Evolutionary conservation across 2,797 vertebrate species (phyloP), one percentile per base, ranked within the genome.

Genomic region (Iguana delicatissima): DNA sequence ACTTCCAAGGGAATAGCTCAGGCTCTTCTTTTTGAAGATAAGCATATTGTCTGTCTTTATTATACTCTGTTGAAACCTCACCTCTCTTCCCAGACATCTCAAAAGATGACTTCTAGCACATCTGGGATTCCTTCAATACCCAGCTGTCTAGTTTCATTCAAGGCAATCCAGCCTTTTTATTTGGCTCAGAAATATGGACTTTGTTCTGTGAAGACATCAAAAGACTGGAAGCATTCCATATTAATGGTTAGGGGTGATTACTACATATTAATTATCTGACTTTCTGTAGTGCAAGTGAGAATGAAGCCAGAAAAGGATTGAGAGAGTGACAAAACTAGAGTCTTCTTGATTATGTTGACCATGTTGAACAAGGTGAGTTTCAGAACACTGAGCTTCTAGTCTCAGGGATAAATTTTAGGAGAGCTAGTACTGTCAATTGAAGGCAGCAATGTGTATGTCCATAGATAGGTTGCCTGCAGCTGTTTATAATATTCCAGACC

Each of bases 121-220:
- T 69, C 86, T 81, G 62, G 57, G 86, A 80, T 57, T 26, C 29
- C n/a, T 85, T 85, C 59, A 85, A 42, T 85, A 57, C 32, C 26
- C 83, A 69, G 76, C 18, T 85, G 83, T 42, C 74, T 80, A 26
- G 57, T 90, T 90, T 80, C 52, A 80, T 86, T 80, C 62, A 90
- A 85, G 76, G 26, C 57, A 85, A 84, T 80, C 50, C 35, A 86
- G 38, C 64, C 9, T 69, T 69, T 69, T 59, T 77, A 22, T 57
- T 59, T 57, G 76, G 84, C 84, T 90, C 64, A 72, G n/a, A 88
- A 88, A 81, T 81, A 32, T 80, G 14, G 24, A n/a, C 26, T 89
- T 62, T 29, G n/a, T 57, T 46, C 24, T 80, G 20, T 80, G 52
- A 72, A 86, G 50, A 90, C 76, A 85, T 85, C 83, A 85, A 80